These are phyloP conservation scores for Phrynosoma blainvillii DNA, from an alignment of 2,113 vertebrate species.

Conservation along the genomic window DNA sequence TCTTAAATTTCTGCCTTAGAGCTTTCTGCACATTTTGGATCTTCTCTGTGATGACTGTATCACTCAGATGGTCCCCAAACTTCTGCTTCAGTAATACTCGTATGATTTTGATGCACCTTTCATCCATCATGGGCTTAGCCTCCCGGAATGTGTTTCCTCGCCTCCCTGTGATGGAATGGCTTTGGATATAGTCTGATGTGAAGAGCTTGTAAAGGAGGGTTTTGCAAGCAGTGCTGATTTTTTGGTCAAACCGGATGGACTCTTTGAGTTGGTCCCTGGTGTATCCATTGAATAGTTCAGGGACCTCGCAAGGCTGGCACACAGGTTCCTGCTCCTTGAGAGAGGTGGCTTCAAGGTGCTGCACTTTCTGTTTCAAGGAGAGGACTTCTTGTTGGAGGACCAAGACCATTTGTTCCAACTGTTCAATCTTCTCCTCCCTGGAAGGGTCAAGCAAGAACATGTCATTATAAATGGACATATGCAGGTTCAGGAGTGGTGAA, in stretches of 20 bases:
- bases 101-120: slow-evolving; percentile 70
- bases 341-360: slow-evolving; percentile 62
- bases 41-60: slow-evolving; percentile 71
- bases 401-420: slow-evolving; percentile 59
- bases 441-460: slow-evolving; percentile 25
- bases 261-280: slow-evolving; percentile 69
- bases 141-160: slow-evolving; percentile 69
- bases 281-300: slow-evolving; percentile 67
- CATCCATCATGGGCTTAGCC: slow-evolving; percentile 69
- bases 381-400: slow-evolving; percentile 56
- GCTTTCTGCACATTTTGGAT: slow-evolving; percentile 72
- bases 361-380: slow-evolving; percentile 64
- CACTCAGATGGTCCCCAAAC: slow-evolving; percentile 68
- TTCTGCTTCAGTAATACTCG: slow-evolving; percentile 68
- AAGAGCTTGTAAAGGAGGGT: slow-evolving; percentile 69
- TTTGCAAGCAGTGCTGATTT: slow-evolving; percentile 73
- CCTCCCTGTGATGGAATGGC: slow-evolving; percentile 67
- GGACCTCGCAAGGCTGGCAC: slow-evolving; percentile 17
- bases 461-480: not conserved
- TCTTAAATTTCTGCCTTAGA: slow-evolving; percentile 68
- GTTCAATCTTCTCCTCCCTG: slow-evolving; percentile 59
- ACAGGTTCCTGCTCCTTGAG: slow-evolving; percentile 54
- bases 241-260: slow-evolving; percentile 70
- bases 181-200: slow-evolving; percentile 66
- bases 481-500: no score